Evolutionary conservation across 1,140 invertebrate genomes (phyloP).

Genomic region (Apis cerana): DNA sequence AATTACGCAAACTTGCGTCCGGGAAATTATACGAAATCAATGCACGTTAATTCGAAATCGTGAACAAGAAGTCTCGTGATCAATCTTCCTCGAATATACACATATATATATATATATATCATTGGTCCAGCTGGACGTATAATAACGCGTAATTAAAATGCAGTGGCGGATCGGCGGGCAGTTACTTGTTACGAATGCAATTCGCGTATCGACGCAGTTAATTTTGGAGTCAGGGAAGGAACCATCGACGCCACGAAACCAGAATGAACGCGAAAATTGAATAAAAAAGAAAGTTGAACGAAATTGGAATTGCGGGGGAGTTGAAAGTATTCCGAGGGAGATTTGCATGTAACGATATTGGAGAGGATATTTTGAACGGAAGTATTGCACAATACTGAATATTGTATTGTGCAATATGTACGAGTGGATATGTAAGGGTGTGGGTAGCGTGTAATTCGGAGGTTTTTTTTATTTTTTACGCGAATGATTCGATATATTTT

Average conservation of each 20-base stretch:
- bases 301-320: neutral
- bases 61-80: neutral
- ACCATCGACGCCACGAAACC: neutral
- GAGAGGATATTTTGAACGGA: neutral
- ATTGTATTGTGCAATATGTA: neutral
- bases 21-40: neutral
- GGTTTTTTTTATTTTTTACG: too few relatives aligned
- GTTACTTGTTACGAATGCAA: constrained; percentile 1
- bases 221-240: neutral
- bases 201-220: neutral
- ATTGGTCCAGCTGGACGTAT: neutral
- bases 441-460: too few relatives aligned
- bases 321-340: neutral
- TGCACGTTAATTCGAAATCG: constrained; percentile 8
- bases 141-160: constrained; percentile 25
- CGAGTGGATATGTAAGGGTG: neutral
- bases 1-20: neutral
- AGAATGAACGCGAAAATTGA: neutral
- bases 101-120: neutral
- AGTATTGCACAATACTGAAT: neutral
- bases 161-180: neutral
- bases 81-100: neutral
- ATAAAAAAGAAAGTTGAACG: neutral
- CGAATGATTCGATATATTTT: too few relatives aligned
- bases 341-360: neutral